Base-by-base conservation (phyloP, 2,888 invertebrate genomes). In the Chelonus formosanus region DNA sequence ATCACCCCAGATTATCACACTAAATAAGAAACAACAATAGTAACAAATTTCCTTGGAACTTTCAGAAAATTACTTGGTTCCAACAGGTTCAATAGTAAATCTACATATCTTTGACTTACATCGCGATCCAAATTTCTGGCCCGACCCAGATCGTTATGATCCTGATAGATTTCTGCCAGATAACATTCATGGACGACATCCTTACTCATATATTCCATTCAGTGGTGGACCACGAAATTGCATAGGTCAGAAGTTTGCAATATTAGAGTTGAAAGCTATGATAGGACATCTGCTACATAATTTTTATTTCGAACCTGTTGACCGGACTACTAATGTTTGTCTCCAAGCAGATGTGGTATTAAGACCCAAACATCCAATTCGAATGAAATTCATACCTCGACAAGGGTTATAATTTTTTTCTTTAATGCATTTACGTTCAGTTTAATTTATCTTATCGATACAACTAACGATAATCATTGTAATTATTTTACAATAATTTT, bases 191-290 rank as follows among this genome's bases (percentile, higher is more conserved):
- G 70, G 70, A 7, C 84, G 90, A 43, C 90, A 91, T 82, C 89
- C 89, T 0, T 91, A 87, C 76, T 86, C 89, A 0, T 91, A 89
- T 74, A 85, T 91, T 54, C 90, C 91, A 0, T 91, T 91, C 70
- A 90, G 90, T 76, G 90, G 89, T 0, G 90, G 90, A 4, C 88
- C 88, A 0, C 86, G 90, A 34, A 90, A 90, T 78, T 90, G 90
- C 73, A 90, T 90, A 71, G 90, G 89, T 89, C 76, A 77, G 67
- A 75, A 72, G 48, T 76, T 77, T 60, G 80, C 79, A 0, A 75
- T 79, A 76, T 48, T 80, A 20, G 80, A 81, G 61, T 31, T 81
- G 3, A 81, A 81, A 65, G 40, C 75, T 6, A 36, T 75, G 5
- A 53, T 78, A 3, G 74, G 72, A 1, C 63, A 71, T 35, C 50